Conservation (phyloP, 2,113 vertebrate species). For the Lipophrys pholis region DNA sequence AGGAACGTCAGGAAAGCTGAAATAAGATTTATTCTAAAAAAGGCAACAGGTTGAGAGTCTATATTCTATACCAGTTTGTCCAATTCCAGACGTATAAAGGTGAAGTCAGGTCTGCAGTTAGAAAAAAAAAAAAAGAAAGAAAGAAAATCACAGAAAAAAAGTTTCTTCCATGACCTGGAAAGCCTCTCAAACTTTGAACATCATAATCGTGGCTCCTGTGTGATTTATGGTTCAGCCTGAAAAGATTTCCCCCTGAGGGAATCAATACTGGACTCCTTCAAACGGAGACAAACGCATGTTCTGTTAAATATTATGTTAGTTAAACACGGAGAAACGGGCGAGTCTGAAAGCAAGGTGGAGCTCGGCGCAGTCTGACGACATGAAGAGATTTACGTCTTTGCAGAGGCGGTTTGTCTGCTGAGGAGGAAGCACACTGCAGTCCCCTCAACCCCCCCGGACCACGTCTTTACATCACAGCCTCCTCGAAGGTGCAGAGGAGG, state of each 20-base stretch:
- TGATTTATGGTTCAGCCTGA: background rate
- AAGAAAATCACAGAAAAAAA: background rate
- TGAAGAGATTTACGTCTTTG: slow-evolving; percentile 14
- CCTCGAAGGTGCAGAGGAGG: background rate
- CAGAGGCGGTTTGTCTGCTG: slow-evolving; percentile 1
- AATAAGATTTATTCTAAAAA: too few relatives aligned
- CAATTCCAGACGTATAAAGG: too few relatives aligned
- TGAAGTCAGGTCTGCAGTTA: too few relatives aligned
- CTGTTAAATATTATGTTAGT: background rate
- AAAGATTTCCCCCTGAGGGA: background rate
- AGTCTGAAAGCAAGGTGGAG: too few relatives aligned
- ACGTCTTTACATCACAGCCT: background rate
- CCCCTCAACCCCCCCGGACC: background rate
- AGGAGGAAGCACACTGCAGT: slow-evolving; percentile 1
- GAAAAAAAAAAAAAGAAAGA: background rate
- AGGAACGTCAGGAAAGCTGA: too few relatives aligned
- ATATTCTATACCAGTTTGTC: too few relatives aligned
- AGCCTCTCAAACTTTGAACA: too few relatives aligned
- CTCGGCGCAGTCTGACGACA: background rate
- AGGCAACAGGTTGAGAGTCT: too few relatives aligned
- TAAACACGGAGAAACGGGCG: background rate
- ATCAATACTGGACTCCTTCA: background rate
- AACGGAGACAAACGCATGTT: background rate
- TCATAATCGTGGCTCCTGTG: too few relatives aligned
- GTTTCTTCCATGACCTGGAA: background rate